Conservation (phyloP, 2,113 vertebrate species). For the Amphilophus citrinellus region DNA sequence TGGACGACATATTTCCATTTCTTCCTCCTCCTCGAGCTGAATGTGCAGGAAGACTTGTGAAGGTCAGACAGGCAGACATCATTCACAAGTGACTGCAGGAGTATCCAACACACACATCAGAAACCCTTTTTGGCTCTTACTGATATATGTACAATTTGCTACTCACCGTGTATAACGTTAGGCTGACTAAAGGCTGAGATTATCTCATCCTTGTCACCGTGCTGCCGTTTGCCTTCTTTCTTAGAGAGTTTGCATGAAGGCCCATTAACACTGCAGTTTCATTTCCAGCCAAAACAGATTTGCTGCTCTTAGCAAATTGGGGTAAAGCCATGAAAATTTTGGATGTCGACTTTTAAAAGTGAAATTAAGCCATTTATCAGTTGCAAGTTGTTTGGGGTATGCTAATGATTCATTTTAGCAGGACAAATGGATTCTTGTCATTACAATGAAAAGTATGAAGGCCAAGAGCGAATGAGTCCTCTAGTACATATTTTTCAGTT, state of each 20-base stretch:
- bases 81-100: conserved; percentile 38
- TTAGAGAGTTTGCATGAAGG: background rate
- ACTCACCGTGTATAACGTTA: background rate
- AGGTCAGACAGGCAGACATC: conserved; percentile 65
- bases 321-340: background rate
- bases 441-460: background rate
- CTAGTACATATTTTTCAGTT: background rate
- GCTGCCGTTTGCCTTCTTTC: background rate
- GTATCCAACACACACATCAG: conserved; percentile 18
- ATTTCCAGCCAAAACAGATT: background rate
- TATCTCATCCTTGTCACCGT: background rate
- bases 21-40: conserved; percentile 26
- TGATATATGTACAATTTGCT: background rate
- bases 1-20: conserved; percentile 64
- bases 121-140: conserved; percentile 4
- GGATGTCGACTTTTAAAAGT: background rate
- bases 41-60: conserved; percentile 46
- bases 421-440: background rate
- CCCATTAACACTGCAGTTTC: background rate
- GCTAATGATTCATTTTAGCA: background rate
- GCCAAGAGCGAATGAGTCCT: background rate
- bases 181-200: background rate
- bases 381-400: too few relatives aligned
- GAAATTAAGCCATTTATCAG: background rate
- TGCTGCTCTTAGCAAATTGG: background rate